Base-by-base conservation (phyloP, 1,140 invertebrate species). In the Caenorhabditis tropicalis region DNA sequence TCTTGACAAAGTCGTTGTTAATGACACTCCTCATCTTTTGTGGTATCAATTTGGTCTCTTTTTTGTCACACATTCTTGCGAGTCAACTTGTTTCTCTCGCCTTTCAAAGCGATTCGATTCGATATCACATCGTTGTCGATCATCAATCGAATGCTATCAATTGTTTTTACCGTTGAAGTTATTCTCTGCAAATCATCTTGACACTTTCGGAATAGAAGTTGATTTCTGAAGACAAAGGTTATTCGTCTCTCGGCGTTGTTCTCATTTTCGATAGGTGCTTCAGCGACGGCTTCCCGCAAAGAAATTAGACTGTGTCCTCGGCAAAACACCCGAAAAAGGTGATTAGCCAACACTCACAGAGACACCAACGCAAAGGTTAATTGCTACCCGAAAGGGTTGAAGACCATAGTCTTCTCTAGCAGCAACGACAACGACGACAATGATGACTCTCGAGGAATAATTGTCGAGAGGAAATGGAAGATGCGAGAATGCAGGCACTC, bases 401-500 rank as follows among this genome's bases (percentile, higher is more conserved):
- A 74, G 36, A 74, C 65, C 65, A 74, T 74, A 36, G 65, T 74
- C 65, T 74, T 21, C 19, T 33, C 4, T n/a, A n/a, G n/a, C n/a
- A n/a, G n/a, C n/a, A 31, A 15, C 29, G 36, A 16, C 65, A n/a
- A 43, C 33, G 58, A 33, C 31, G 65, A 46, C 19, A 24, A 43
- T 74, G 15, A 74, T 74, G 33, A 43, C 33, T 43, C 65, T 74
- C 65, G 65, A 74, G 65, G 43, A 74, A 74, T 36, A 74, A n/a
- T 74, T 39, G 65, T 74, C 36, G 65, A 74, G 65, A 74, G 36
- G 36, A 74, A 46, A n/a, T 29, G 12, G 36, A 46, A 74, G 65
- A 43, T 24, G 58, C 58, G 58, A n/a, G n/a, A 4, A 7, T 1
- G 31, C 6, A n/a, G 0, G 36, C 53, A 56, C 29, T 65, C 33